A percentile compares a stretch with the other conserved stretches of the same genome.
Conservation (phyloP, 2,888 invertebrate species). For the Chrysina gloriosa region DNA sequence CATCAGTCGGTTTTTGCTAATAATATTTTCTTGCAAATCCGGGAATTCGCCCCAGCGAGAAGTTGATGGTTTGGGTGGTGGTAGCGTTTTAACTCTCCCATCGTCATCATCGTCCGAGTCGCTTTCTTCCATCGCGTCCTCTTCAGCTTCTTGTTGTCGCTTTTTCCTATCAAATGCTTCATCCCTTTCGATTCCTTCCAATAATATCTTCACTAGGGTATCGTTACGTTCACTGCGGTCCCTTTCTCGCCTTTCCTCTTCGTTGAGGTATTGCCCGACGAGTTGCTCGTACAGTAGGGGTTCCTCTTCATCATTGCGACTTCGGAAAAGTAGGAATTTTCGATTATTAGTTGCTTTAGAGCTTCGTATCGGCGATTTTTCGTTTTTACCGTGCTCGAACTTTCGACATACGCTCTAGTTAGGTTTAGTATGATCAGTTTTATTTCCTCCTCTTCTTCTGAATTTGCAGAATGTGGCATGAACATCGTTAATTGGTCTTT, state of each 20-base stretch:
- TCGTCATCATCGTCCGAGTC: conserved; percentile 57
- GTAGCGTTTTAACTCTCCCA: conserved; percentile 44
- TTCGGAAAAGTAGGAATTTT: conserved; percentile 87
- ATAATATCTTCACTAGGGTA: conserved; percentile 80
- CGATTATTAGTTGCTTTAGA: conserved; percentile 76
- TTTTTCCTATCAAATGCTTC: conserved; percentile 72
- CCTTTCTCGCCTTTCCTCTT: conserved; percentile 77
- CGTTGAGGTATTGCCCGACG: conserved; percentile 85
- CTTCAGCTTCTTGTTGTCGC: conserved; percentile 72
- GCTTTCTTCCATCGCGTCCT: conserved; percentile 65
- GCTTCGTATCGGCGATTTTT: conserved; percentile 88
- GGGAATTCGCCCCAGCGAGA: conserved; percentile 58
- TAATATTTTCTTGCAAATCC: conserved; percentile 47
- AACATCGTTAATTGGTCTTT: conserved; percentile 79
- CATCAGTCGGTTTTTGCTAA: conserved; percentile 52
- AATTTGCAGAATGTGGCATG: conserved; percentile 61
- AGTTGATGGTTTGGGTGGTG: conserved; percentile 48
- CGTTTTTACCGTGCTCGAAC: conserved; percentile 60
- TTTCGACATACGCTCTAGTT: conserved; percentile 68
- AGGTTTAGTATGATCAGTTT: conserved; percentile 74
- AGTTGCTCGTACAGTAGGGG: conserved; percentile 91
- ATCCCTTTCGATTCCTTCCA: conserved; percentile 84
- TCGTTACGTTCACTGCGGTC: conserved; percentile 69
- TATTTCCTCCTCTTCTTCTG: conserved; percentile 69
- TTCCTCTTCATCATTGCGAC: conserved; percentile 93